Conservation (phyloP, 2,113 vertebrate species). For the Megaceryle maxima region DNA sequence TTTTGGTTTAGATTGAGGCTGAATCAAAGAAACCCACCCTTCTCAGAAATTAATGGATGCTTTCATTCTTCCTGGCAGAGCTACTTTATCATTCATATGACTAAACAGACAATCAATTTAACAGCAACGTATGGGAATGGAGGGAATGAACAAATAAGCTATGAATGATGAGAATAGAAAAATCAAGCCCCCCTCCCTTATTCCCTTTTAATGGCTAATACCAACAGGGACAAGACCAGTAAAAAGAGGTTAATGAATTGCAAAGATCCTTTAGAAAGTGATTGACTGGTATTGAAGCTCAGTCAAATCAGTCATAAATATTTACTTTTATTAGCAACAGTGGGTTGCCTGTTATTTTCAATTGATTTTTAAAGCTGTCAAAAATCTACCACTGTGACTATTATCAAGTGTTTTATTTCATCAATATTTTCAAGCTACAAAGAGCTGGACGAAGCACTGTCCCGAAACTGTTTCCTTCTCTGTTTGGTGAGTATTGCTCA, state of each 20-base stretch:
- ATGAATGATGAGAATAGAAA: constrained; percentile 94
- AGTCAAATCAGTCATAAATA: constrained; percentile 99
- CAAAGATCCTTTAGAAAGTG: constrained; percentile 93
- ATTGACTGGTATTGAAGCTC: constrained; percentile 96
- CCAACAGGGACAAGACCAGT: constrained; percentile 92
- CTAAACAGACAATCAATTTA: constrained; percentile 98
- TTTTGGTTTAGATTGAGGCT: constrained; percentile 65
- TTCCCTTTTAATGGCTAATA: constrained; percentile 94
- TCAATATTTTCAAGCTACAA: constrained; percentile 74
- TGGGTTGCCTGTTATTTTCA: constrained; percentile 85
- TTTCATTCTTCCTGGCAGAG: constrained; percentile 84
- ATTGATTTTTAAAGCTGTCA: constrained; percentile 93
- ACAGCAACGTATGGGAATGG: constrained; percentile 92
- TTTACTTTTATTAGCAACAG: constrained; percentile 96
- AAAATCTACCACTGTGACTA: constrained; percentile 79
- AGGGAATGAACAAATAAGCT: constrained; percentile 93
- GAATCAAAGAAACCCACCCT: constrained; percentile 73
- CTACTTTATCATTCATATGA: constrained; percentile 94
- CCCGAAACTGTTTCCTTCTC: constrained; percentile 5
- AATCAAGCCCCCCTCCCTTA: constrained; percentile 85
- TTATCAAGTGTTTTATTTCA: constrained; percentile 75
- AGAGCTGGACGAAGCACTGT: constrained; percentile 22
- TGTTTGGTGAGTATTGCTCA: not conserved
- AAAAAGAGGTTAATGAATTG: constrained; percentile 98
- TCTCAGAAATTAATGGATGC: constrained; percentile 79